A percentile compares a stretch with the other conserved stretches of the same genome.
Conservation (phyloP, 2,888 invertebrate genomes). For the Chalcosyrphus nemorum region DNA sequence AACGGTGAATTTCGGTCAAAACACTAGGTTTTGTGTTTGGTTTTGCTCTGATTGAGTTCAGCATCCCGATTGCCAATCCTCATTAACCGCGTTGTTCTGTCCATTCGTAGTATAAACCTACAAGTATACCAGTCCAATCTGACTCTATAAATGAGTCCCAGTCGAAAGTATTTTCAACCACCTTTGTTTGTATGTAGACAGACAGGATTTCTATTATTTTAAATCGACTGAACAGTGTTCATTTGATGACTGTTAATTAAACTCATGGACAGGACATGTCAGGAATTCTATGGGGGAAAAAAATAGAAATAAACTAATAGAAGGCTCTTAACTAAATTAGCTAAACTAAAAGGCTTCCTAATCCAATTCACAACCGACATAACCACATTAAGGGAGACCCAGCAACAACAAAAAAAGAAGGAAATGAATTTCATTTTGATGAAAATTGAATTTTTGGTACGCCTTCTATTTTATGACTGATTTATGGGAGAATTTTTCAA, state of each 20-base stretch:
- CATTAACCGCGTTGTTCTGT: constrained; percentile 29
- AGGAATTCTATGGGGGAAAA: too few relatives aligned
- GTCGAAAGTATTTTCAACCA: neutral
- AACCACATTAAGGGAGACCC: neutral
- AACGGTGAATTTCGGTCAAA: constrained; percentile 34
- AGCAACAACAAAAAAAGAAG: neutral
- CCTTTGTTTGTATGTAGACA: too few relatives aligned
- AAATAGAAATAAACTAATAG: neutral
- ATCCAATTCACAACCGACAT: constrained; percentile 2
- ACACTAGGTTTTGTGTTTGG: constrained; percentile 26
- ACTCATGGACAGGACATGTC: neutral
- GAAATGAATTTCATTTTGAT: constrained; percentile 29
- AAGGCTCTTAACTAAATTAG: constrained; percentile 28
- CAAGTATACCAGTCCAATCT: too few relatives aligned
- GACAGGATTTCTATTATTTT: neutral
- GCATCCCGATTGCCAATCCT: constrained; percentile 36
- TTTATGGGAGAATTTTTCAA: constrained; percentile 19
- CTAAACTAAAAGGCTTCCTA: neutral
- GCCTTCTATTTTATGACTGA: constrained; percentile 24
- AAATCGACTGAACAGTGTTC: neutral
- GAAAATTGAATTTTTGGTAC: constrained; percentile 18
- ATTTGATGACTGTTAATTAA: constrained; percentile 16
- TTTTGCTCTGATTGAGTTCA: constrained; percentile 43
- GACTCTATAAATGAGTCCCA: too few relatives aligned
- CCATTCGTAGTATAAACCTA: constrained; percentile 2